Percentiles rank a stretch among this genome's conserved stretches.
phyloP scores from a whole-genome alignment of 2,888 invertebrate genomes.

The Steromphala cineraria region DNA sequence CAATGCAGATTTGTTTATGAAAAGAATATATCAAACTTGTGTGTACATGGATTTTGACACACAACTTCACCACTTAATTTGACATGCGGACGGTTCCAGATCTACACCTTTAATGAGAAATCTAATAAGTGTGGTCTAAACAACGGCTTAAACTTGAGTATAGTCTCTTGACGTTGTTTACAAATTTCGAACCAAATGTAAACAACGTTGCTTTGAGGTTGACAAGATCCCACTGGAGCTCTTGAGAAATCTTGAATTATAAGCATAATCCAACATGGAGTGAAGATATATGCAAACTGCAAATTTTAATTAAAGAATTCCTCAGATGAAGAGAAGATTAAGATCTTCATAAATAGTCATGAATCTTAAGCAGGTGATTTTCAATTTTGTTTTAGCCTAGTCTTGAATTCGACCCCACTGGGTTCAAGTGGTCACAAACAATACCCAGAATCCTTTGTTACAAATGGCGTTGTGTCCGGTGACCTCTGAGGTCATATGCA shows the following conservation, averaged over 20 bases:
- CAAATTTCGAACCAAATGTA: not conserved
- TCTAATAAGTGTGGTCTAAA: not conserved
- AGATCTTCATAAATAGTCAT: not conserved
- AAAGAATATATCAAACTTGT: too few species aligned
- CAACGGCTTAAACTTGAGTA: not conserved
- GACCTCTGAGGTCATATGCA: not conserved
- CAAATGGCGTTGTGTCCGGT: not conserved
- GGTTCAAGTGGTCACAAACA: not conserved
- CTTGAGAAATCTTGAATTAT: too few species aligned
- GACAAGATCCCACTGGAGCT: too few species aligned
- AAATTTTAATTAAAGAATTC: too few species aligned
- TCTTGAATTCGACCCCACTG: not conserved
- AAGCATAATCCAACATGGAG: too few species aligned
- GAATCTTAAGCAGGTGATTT: not conserved
- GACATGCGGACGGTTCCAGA: too few species aligned
- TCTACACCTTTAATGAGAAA: not conserved
- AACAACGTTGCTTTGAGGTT: too few species aligned
- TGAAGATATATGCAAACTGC: too few species aligned
- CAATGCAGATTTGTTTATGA: too few species aligned
- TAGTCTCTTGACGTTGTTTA: not conserved
- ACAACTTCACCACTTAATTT: too few species aligned
- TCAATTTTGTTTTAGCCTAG: not conserved
- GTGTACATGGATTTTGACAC: too few species aligned
- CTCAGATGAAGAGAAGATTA: too few species aligned
- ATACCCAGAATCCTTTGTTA: not conserved